These are phyloP conservation scores for Trachythela sp. DNA, from an alignment of 64 coral and sea anemone genomes.

Conservation along the genomic window DNA sequence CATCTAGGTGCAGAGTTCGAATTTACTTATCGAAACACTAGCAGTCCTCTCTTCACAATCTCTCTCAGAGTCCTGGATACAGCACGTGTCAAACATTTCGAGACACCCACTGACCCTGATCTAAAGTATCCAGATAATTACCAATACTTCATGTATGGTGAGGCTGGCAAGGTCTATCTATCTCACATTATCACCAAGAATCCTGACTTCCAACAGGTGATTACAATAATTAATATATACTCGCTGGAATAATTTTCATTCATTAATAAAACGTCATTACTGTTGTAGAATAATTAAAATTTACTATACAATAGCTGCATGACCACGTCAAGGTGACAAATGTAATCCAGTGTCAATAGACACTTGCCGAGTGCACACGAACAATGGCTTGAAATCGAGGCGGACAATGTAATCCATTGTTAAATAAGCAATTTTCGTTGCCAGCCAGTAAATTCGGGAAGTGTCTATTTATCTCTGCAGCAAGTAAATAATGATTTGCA, in stretches of 20 bases:
- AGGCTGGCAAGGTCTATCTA: neutral
- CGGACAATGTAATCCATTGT: no score
- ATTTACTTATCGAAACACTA: neutral
- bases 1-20: neutral
- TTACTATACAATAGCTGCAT: no score
- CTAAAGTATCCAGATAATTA: neutral
- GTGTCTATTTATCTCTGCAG: no score
- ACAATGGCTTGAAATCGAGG: no score
- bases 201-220: slow-evolving; percentile 2
- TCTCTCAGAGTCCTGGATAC: neutral
- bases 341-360: no score
- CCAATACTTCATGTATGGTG: neutral
- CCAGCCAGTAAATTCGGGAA: no score
- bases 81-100: neutral
- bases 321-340: no score
- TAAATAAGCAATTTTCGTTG: no score
- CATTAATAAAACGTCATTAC: neutral
- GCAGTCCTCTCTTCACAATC: neutral
- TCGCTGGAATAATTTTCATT: neutral
- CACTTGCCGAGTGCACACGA: no score
- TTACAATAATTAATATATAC: neutral
- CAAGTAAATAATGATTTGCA: no score
- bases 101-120: neutral
- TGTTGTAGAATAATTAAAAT: neutral
- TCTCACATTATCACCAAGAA: neutral